Percentiles rank a stretch among this genome's conserved stretches.
These are phyloP conservation scores for Phyllostomus discolor DNA, from an alignment of 2,113 vertebrate species.

Conservation along the genomic window DNA sequence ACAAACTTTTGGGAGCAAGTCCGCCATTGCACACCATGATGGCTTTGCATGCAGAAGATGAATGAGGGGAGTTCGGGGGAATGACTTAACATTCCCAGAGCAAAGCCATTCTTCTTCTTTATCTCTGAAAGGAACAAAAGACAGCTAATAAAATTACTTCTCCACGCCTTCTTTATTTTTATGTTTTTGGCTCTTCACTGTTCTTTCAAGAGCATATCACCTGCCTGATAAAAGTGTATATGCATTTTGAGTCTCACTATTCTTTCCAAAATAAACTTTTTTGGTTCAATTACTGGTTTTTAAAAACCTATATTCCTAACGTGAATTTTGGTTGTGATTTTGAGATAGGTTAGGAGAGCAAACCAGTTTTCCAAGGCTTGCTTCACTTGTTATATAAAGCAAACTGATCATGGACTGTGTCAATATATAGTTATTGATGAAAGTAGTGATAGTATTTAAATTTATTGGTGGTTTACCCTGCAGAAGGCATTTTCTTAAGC, in stretches of 20 bases:
- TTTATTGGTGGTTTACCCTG: neutral
- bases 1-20: neutral
- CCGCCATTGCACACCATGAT: neutral
- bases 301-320: neutral
- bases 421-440: neutral
- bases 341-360: neutral
- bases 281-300: neutral
- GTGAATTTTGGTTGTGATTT: neutral
- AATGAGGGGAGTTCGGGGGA: neutral
- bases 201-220: neutral
- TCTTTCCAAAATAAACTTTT: neutral
- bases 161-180: neutral
- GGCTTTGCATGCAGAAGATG: neutral
- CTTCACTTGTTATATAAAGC: neutral
- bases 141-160: neutral
- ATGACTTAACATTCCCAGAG: neutral
- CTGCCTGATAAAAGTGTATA: neutral
- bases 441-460: neutral
- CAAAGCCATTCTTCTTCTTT: neutral
- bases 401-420: neutral
- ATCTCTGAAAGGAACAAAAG: neutral
- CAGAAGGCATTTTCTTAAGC: neutral
- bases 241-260: neutral
- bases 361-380: neutral
- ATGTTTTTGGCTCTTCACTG: neutral